phyloP scores from a whole-genome alignment of 2,888 invertebrate genomes.

The Caenorhabditis panamensis region DNA sequence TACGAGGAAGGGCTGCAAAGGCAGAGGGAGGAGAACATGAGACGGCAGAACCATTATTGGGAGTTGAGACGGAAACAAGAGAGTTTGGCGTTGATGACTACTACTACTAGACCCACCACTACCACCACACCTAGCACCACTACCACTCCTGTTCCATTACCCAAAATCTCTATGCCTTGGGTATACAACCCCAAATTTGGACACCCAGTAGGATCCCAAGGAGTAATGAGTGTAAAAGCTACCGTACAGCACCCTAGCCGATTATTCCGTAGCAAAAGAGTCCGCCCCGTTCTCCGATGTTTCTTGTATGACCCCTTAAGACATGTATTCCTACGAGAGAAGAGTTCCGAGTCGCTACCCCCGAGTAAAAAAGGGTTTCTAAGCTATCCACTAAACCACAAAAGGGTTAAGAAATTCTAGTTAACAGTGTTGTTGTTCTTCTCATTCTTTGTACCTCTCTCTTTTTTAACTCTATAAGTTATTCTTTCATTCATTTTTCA shows the following conservation, averaged over 20 bases:
- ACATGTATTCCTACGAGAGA: slow-evolving; percentile 44
- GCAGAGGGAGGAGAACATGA: slow-evolving; percentile 47
- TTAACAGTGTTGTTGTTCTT: not conserved
- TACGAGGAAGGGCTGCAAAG: slow-evolving; percentile 55
- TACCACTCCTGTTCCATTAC: not conserved
- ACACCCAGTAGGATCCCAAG: slow-evolving; percentile 35
- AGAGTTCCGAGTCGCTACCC: slow-evolving; percentile 28
- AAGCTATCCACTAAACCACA: slow-evolving; percentile 53
- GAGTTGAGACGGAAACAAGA: slow-evolving; percentile 45
- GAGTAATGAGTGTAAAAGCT: slow-evolving; percentile 52
- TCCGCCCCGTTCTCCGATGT: slow-evolving; percentile 36
- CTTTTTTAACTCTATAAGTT: too few species aligned
- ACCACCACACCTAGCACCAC: slow-evolving; percentile 2
- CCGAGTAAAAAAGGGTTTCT: slow-evolving; percentile 38
- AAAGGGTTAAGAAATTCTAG: slow-evolving; percentile 22
- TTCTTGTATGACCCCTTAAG: slow-evolving; percentile 53
- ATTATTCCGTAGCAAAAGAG: slow-evolving; percentile 34
- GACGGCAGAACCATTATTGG: slow-evolving; percentile 47
- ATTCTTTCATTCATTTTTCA: slow-evolving; percentile 23
- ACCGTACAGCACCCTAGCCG: slow-evolving; percentile 47
- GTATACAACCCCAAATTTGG: slow-evolving; percentile 21
- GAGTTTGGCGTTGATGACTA: not conserved
- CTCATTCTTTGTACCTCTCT: slow-evolving; percentile 15
- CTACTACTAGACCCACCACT: slow-evolving; percentile 12
- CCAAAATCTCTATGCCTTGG: slow-evolving; percentile 11